Base-by-base conservation (phyloP, 2,888 invertebrate genomes). In the Leptarthrus brevirostris region DNA sequence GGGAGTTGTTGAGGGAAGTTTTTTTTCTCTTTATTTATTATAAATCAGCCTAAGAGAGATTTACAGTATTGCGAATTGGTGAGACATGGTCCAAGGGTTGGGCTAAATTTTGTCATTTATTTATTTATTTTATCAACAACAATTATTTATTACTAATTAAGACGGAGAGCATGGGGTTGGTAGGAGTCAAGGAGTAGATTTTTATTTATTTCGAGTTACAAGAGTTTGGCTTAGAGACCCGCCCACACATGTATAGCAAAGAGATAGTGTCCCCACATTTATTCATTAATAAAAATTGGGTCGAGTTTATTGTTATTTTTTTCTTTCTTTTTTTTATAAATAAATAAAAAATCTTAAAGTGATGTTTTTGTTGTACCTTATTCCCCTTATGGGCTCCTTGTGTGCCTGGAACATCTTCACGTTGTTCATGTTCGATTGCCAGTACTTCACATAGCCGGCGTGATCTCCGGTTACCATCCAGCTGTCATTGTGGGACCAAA, bases 391-490 rank as follows among this genome's bases (percentile, higher is more conserved):
- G 78, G 99, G 96, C 89, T 99, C 99, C 90, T 99, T 98, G 87
- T 99, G 99, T 74, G 98, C 99, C 87, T 98, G 98, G 89, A 97
- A 99, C 97, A 99, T 98, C 90, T 99, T 98, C 74, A 99, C 99
- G 88, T 99, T 99, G 88, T 99, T 99, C 99, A 99, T 99, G 87
- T 99, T 99, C 80, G 97, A 96, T 89, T 99, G 99, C 99, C 99
- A 99, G 87, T 99, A 99, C 84, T 99, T 99, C 78, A 99, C 96
- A 85, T 95, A 99, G 75, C 99, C 99, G 69, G 94, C 93, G 85
- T 98, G 98, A 87, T 99, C 99, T 20, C 96, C 99, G 0, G 98
- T 98, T 76, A 99, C 95, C 97, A 99, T 97, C 99, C 99, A 99
- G 80, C 94, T 94, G 87, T 98, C 98, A 81, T 97, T 98, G 86